phyloP scores from a whole-genome alignment of 2,888 invertebrate genomes.

The Pyrrhia umbra region DNA sequence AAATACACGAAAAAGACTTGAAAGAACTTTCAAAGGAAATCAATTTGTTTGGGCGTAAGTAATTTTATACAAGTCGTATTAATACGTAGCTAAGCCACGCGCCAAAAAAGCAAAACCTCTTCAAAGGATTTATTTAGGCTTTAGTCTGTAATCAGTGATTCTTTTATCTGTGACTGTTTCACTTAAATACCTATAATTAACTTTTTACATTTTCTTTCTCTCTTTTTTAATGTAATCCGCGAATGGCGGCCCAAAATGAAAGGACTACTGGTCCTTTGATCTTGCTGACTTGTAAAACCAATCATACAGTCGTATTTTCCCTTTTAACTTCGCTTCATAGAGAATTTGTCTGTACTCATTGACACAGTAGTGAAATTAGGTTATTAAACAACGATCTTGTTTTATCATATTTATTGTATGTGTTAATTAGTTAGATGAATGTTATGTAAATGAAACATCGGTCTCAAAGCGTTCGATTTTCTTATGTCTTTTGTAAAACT shows the following conservation, averaged over 20 bases:
- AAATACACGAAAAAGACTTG: constrained; percentile 24
- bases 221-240: constrained; percentile 74
- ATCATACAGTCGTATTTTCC: constrained; percentile 74
- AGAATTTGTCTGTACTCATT: constrained; percentile 59
- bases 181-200: constrained; percentile 71
- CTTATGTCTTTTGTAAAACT: no score
- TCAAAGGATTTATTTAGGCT: constrained; percentile 62
- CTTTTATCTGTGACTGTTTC: constrained; percentile 66
- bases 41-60: constrained; percentile 56
- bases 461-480: no score
- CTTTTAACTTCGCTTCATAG: constrained; percentile 71
- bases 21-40: constrained; percentile 48
- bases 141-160: constrained; percentile 60
- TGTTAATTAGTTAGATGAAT: neutral
- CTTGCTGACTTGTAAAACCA: constrained; percentile 76
- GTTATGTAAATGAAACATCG: no score
- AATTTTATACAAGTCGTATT: constrained; percentile 55
- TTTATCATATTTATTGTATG: neutral
- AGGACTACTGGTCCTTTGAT: constrained; percentile 74
- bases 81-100: constrained; percentile 45
- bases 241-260: constrained; percentile 73
- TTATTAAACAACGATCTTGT: neutral
- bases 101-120: constrained; percentile 58
- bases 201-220: constrained; percentile 70
- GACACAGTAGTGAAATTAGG: constrained; percentile 50